Conservation (phyloP, 2,797 vertebrate species). For the Acrossocheilus fasciatus region DNA sequence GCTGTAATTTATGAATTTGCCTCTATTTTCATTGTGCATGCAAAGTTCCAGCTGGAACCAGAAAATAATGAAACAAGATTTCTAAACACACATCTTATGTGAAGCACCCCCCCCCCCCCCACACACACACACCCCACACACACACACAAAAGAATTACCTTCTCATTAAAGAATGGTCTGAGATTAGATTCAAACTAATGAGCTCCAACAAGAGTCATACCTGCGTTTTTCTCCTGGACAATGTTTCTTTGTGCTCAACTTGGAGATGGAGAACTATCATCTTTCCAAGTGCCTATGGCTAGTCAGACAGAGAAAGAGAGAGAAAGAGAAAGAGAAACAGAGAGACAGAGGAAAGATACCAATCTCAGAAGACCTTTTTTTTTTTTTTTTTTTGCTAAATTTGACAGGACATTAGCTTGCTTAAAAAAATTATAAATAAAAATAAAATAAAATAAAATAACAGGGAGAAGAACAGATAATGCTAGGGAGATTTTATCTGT, state of each 20-base stretch:
- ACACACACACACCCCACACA: too few relatives aligned
- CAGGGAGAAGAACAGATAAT: not conserved
- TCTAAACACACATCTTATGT: constrained; percentile 29
- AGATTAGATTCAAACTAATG: constrained; percentile 51
- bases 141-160: not conserved
- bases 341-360: not conserved
- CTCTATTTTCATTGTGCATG: not conserved
- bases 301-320: constrained; percentile 33
- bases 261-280: constrained; percentile 62
- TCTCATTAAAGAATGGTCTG: constrained; percentile 38
- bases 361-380: constrained; percentile 11
- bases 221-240: constrained; percentile 55
- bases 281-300: constrained; percentile 62
- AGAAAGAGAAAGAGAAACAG: not conserved
- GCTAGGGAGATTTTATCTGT: constrained; percentile 23
- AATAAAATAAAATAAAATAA: not conserved
- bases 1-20: constrained; percentile 58
- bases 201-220: constrained; percentile 53
- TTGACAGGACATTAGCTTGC: constrained; percentile 33
- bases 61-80: constrained; percentile 20
- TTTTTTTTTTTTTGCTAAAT: constrained; percentile 15
- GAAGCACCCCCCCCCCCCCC: not conserved
- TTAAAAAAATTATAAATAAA: not conserved
- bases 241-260: constrained; percentile 64
- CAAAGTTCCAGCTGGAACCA: not conserved